Base-by-base conservation (phyloP, 1,140 invertebrate species). In the Aphelenchoides besseyi region DNA sequence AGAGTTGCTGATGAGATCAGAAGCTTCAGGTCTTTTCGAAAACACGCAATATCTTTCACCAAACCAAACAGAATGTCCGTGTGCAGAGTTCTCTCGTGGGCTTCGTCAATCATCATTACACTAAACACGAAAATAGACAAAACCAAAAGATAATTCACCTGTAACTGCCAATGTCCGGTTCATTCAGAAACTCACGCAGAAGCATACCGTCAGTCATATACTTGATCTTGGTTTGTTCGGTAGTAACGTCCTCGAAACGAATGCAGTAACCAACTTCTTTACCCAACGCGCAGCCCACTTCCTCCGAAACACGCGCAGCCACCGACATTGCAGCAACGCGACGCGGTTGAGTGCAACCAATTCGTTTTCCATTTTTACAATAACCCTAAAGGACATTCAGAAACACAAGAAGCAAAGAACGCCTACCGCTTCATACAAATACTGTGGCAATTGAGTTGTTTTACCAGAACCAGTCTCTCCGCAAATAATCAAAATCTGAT, bases 161-260 rank as follows among this genome's bases (percentile, higher is more conserved):
- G 85, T 97, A 97, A 1, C 91, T 90, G 48, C 90, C 90, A 29
- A 99, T 87, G 88, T 97, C 95, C 0, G 95, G 95, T 86, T 99
- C 96, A 69, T 92, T 92, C 1, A 99, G 87, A 86, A 98, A 98
- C 87, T 99, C 97, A 82, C 96, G 88, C 59, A 98, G 90, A 54
- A 99, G 85, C 81, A 97, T 98, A 83, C 97, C 97, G 87, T 99
- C 97, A 52, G 97, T 99, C 95, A 99, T 98, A 80, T 99, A 99
- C 86, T 98, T 98, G n/a, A 99, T 90, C 2, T 89, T 81, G 3
- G 88, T 88, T 26, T 89, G 89, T 78, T 91, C 90, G 26, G 89
- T 90, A 2, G 91, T 91, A 80, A 90, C 91, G 83, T 92, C 90
- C 85, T 91, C 91, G 87, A 92, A 92, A 73, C 91, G 85, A 74